Evolutionary conservation across 2,888 invertebrate species (phyloP), one percentile per base, ranked within the genome.

Genomic region (Stenchaetothrips biformis): DNA sequence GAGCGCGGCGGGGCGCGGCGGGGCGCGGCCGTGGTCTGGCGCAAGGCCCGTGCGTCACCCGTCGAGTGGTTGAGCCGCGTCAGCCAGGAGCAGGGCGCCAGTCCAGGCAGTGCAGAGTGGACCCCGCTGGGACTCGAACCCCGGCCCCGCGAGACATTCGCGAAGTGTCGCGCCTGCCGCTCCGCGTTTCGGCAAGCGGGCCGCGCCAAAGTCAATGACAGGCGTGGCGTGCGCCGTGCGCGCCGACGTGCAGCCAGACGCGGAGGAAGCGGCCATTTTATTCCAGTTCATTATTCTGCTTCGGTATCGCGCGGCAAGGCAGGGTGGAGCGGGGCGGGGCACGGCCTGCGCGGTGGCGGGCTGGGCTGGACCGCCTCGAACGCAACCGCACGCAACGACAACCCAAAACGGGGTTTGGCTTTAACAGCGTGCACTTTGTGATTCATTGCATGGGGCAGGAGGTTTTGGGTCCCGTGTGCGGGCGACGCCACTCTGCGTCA

Each of bases 271-370:
- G 67, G 67, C 7, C 7, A 21, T 21, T 21, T 67, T 67, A 67
- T 67, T 67, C 67, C 67, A 67, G n/a, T 67, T 67, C 67, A 67
- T 67, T 67, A 67, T 67, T 21, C 9, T 67, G 67, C 8, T 9
- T 21, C 37, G 37, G 21, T 67, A 18, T 4, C 67, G n/a, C 67
- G 0, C n/a, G 67, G 7, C 8, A 1, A n/a, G 62, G 62, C 8
- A 1, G 16, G 62, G 62, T 62, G 62, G 62, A 7, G 62, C n/a
- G 67, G n/a, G 53, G 2, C 13, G 67, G n/a, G 21, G 67, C 67
- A 6, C n/a, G 67, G 3, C n/a, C 13, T 6, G 16, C 53, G 2
- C 16, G 53, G 13, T 16, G 16, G 53, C 53, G 53, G 53, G 13
- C 53, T 2, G 53, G 6, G n/a, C n/a, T n/a, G 6, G 6, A 13